A percentile compares a stretch with the other conserved stretches of the same genome.
These are phyloP conservation scores for Empidonax traillii DNA, from an alignment of 2,113 vertebrate species.

Conservation along the genomic window DNA sequence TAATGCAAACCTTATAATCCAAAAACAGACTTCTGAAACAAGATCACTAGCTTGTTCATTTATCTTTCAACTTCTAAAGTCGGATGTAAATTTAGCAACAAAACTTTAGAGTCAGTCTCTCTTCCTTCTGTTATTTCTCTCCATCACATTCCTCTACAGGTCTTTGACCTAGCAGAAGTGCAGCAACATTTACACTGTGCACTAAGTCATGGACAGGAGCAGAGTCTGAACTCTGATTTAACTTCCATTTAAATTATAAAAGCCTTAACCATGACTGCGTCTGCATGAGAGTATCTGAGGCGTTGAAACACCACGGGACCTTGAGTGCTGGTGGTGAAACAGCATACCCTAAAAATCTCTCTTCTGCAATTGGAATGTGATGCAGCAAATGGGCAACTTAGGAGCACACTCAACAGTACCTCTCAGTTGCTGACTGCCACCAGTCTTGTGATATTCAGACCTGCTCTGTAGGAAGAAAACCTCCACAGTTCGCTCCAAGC, in stretches of 20 bases:
- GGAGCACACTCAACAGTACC: accelerated
- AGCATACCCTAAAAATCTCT: not conserved
- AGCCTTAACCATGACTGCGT: not conserved
- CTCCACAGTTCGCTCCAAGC: accelerated
- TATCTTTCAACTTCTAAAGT: not conserved
- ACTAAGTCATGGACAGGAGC: not conserved
- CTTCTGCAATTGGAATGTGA: not conserved
- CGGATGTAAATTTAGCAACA: not conserved
- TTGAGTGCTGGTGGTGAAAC: not conserved
- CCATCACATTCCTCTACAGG: not conserved
- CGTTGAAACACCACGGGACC: not conserved
- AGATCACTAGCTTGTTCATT: not conserved
- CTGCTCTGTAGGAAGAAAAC: not conserved
- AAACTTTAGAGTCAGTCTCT: not conserved
- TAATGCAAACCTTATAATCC: not conserved
- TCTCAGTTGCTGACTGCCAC: not conserved
- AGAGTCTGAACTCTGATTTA: not conserved
- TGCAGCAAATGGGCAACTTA: not conserved
- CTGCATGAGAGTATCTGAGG: not conserved
- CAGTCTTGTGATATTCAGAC: not conserved
- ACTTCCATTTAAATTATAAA: not conserved
- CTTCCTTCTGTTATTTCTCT: not conserved
- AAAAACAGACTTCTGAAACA: not conserved
- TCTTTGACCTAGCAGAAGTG: not conserved
- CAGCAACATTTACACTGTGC: not conserved